Conservation (phyloP, 2,113 vertebrate genomes). For the Galeopterus variegatus region DNA sequence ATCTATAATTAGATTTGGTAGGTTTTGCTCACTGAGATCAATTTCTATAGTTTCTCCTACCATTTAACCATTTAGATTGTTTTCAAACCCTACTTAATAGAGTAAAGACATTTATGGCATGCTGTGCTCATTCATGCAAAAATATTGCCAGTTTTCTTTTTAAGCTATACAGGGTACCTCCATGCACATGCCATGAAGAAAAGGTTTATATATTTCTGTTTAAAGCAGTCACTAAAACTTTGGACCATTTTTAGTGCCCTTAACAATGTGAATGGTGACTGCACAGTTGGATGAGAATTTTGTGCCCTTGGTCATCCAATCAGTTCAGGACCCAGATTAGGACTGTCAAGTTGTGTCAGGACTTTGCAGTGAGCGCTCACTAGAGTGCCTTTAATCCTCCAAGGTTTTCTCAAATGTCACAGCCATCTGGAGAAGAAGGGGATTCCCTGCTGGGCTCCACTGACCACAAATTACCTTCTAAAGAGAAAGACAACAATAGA, state of each 20-base stretch:
- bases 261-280: slow-evolving; percentile 67
- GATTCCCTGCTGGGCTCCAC: slow-evolving; percentile 87
- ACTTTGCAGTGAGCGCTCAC: slow-evolving; percentile 87
- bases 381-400: slow-evolving; percentile 90
- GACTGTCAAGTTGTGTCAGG: slow-evolving; percentile 90
- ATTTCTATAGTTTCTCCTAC: slow-evolving; percentile 85
- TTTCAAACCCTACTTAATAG: slow-evolving; percentile 88
- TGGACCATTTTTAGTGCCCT: slow-evolving; percentile 59
- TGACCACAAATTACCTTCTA: slow-evolving; percentile 88
- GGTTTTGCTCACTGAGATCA: slow-evolving; percentile 80
- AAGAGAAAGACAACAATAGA: slow-evolving; percentile 82
- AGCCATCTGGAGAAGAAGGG: slow-evolving; percentile 89
- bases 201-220: background rate
- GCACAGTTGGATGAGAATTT: slow-evolving; percentile 71
- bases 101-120: slow-evolving; percentile 82
- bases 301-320: slow-evolving; percentile 84
- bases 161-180: slow-evolving; percentile 15
- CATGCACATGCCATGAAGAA: background rate
- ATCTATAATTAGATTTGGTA: slow-evolving; percentile 85
- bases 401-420: slow-evolving; percentile 91
- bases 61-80: slow-evolving; percentile 87
- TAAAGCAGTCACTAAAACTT: slow-evolving; percentile 67
- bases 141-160: slow-evolving; percentile 65
- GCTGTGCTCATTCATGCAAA: slow-evolving; percentile 87
- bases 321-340: slow-evolving; percentile 87